phyloP scores from a whole-genome alignment of 2,888 invertebrate genomes.

The Ophion costatus region DNA sequence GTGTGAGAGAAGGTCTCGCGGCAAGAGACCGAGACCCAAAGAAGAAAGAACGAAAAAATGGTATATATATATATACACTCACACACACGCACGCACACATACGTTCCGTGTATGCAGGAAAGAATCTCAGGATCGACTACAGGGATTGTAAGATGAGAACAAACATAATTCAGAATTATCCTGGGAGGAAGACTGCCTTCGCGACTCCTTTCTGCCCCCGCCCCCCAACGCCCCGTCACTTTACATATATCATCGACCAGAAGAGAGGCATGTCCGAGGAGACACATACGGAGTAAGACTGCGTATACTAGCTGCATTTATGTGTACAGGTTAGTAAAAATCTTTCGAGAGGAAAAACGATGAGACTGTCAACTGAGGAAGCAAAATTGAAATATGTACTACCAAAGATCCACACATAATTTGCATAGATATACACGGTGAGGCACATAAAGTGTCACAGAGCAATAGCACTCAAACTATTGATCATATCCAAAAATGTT shows the following conservation, averaged over 20 bases:
- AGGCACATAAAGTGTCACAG: too few species aligned
- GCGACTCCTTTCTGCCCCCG: slow-evolving; percentile 3
- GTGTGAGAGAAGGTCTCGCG: slow-evolving; percentile 62
- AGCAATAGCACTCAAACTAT: too few species aligned
- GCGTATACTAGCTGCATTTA: slow-evolving; percentile 18
- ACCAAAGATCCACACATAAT: slow-evolving; percentile 36
- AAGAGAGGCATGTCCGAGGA: slow-evolving; percentile 75
- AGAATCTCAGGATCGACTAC: slow-evolving; percentile 45
- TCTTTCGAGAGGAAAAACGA: slow-evolving; percentile 14
- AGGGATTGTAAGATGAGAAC: slow-evolving; percentile 75
- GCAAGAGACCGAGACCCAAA: slow-evolving; percentile 56
- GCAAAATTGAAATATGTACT: slow-evolving; percentile 53
- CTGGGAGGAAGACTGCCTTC: slow-evolving; percentile 73
- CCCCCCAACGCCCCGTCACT: slow-evolving; percentile 55
- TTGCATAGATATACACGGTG: slow-evolving; percentile 34
- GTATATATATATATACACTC: slow-evolving; percentile 25
- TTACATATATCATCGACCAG: slow-evolving; percentile 79
- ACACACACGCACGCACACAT: not conserved
- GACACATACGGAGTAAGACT: slow-evolving; percentile 47
- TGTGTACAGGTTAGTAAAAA: slow-evolving; percentile 12
- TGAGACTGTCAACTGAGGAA: not conserved
- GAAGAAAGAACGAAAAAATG: slow-evolving; percentile 50
- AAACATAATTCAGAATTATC: slow-evolving; percentile 83
- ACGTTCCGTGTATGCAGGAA: slow-evolving; percentile 1
- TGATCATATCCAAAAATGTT: too few species aligned